Percentiles rank a stretch among this genome's conserved stretches.
These are phyloP conservation scores for Linepithema humile DNA, from an alignment of 1,140 invertebrate genomes.

Conservation along the genomic window DNA sequence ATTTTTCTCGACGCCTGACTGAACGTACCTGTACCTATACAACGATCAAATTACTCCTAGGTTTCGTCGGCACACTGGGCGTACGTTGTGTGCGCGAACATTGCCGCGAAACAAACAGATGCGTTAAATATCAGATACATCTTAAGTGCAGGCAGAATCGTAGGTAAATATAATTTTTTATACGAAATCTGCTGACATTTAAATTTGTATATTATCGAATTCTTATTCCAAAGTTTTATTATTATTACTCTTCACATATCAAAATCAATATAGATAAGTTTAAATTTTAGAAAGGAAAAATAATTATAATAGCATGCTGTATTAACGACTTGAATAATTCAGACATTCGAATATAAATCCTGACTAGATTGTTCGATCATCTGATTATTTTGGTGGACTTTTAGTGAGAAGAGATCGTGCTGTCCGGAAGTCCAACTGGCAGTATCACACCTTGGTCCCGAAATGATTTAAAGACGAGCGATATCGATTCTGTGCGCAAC, in stretches of 20 bases:
- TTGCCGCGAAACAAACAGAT: conserved; percentile 36
- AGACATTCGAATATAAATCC: not conserved
- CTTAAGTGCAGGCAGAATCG: not conserved
- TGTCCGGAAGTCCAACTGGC: conserved; percentile 48
- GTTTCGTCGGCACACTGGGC: not conserved
- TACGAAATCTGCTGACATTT: not conserved
- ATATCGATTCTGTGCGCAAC: conserved; percentile 56
- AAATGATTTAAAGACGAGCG: conserved; percentile 56
- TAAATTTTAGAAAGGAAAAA: not conserved
- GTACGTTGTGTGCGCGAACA: conserved; percentile 1
- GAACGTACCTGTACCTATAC: conserved; percentile 49
- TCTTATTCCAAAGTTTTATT: too few species aligned
- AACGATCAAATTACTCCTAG: conserved; percentile 62
- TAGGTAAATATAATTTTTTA: not conserved
- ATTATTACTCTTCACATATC: not conserved
- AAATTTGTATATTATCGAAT: not conserved
- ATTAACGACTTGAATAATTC: not conserved
- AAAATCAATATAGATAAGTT: not conserved
- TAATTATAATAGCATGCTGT: not conserved
- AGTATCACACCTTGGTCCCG: conserved; percentile 28
- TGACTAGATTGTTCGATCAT: not conserved
- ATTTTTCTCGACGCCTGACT: conserved; percentile 36
- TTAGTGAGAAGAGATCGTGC: not conserved
- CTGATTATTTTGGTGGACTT: not conserved
- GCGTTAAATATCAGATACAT: conserved; percentile 33